Conservation (phyloP, 2,113 vertebrate genomes). For the Ophiodon elongatus region DNA sequence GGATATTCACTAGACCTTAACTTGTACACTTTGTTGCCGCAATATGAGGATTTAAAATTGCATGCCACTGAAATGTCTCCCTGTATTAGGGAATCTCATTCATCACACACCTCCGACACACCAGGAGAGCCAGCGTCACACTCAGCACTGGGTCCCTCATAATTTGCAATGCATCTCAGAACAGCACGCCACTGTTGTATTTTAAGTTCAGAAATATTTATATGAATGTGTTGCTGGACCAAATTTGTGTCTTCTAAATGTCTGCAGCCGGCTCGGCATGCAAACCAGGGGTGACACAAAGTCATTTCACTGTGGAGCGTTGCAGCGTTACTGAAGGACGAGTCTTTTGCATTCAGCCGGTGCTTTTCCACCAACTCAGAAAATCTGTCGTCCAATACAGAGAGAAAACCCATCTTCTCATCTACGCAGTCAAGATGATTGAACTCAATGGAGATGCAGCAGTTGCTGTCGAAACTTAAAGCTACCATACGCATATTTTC, state of each 20-base stretch:
- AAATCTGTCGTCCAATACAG: constrained; percentile 25
- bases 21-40: constrained; percentile 81
- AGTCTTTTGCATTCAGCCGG: constrained; percentile 43
- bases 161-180: constrained; percentile 54
- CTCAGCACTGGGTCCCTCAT: constrained; percentile 62
- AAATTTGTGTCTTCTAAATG: constrained; percentile 24
- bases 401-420: not conserved
- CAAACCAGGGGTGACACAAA: constrained; percentile 40
- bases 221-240: not conserved
- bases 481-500: not conserved
- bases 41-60: constrained; percentile 77
- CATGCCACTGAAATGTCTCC: constrained; percentile 82
- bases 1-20: constrained; percentile 68
- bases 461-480: not conserved
- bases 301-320: constrained; percentile 15
- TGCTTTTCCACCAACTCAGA: constrained; percentile 30
- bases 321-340: constrained; percentile 22
- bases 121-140: constrained; percentile 57
- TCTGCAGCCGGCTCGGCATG: constrained; percentile 1
- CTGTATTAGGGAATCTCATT: constrained; percentile 84
- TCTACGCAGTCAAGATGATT: not conserved
- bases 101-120: constrained; percentile 83
- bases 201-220: constrained; percentile 15
- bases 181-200: constrained; percentile 21
- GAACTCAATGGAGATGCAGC: not conserved